phyloP scores from a whole-genome alignment of 2,797 vertebrate genomes.

The Premnoplex brunnescens region DNA sequence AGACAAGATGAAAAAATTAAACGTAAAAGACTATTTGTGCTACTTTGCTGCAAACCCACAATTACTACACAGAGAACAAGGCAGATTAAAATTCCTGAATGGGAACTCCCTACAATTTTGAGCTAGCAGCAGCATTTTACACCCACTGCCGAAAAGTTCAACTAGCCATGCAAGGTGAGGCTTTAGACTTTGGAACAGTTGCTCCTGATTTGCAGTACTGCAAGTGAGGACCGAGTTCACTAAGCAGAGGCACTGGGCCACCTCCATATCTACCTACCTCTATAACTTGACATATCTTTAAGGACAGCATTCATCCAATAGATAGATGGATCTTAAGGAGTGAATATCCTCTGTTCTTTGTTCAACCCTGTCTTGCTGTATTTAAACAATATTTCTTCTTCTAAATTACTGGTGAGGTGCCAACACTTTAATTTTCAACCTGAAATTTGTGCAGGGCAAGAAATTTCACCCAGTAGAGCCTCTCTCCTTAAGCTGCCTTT shows the following conservation, averaged over 20 bases:
- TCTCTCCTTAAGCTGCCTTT: conserved; percentile 77
- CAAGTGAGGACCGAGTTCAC: neutral
- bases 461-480: neutral
- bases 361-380: neutral
- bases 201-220: neutral
- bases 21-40: neutral
- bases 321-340: neutral
- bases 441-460: neutral
- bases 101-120: neutral
- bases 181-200: neutral
- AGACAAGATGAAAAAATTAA: neutral
- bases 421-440: conserved; percentile 5
- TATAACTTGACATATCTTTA: neutral
- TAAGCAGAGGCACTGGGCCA: neutral
- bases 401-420: neutral
- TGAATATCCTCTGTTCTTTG: neutral
- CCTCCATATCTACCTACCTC: neutral
- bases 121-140: neutral
- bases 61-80: neutral
- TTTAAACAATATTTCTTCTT: neutral
- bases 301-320: neutral
- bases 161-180: accelerated
- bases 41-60: neutral
- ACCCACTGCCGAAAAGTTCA: neutral
- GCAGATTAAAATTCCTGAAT: neutral